These are phyloP conservation scores for Pseudochaenichthys georgianus DNA, from an alignment of 2,797 vertebrate species.

Conservation along the genomic window DNA sequence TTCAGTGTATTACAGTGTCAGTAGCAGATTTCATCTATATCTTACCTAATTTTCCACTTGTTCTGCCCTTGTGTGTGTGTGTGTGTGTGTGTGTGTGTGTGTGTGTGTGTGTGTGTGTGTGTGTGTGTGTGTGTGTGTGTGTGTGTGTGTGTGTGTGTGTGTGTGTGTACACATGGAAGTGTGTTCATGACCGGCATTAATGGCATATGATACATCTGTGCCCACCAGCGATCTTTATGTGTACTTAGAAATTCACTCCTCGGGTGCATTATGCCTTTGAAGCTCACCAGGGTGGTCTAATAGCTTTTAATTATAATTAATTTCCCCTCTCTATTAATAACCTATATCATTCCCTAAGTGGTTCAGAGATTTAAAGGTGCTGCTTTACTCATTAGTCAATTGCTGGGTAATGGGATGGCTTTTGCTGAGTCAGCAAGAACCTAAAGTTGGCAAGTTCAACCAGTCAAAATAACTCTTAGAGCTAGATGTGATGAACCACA, in stretches of 20 bases:
- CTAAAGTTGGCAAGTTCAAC: slow-evolving; percentile 56
- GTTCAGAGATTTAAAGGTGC: slow-evolving; percentile 67
- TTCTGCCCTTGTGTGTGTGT: no score
- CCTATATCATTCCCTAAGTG: slow-evolving; percentile 74
- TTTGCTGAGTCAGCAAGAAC: slow-evolving; percentile 62
- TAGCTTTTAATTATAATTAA: slow-evolving; percentile 78
- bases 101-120: background rate
- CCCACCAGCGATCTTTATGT: slow-evolving; percentile 46
- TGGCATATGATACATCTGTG: slow-evolving; percentile 37
- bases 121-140: background rate
- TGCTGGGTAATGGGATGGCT: slow-evolving; percentile 52
- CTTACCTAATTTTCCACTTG: no score
- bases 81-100: slow-evolving; percentile 2
- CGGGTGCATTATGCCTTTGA: slow-evolving; percentile 63
- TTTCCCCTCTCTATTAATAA: slow-evolving; percentile 73
- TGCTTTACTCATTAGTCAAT: slow-evolving; percentile 68
- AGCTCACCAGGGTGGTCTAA: slow-evolving; percentile 62
- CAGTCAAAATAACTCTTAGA: slow-evolving; percentile 37
- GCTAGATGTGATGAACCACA: slow-evolving; percentile 5
- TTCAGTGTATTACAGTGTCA: no score
- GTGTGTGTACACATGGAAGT: background rate
- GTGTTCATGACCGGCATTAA: background rate
- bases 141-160: background rate
- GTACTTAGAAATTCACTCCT: slow-evolving; percentile 55
- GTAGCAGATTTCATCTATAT: no score